A percentile compares a stretch with the other conserved stretches of the same genome.
Conservation (phyloP, 2,113 vertebrate species). For the Clinocottus analis region DNA sequence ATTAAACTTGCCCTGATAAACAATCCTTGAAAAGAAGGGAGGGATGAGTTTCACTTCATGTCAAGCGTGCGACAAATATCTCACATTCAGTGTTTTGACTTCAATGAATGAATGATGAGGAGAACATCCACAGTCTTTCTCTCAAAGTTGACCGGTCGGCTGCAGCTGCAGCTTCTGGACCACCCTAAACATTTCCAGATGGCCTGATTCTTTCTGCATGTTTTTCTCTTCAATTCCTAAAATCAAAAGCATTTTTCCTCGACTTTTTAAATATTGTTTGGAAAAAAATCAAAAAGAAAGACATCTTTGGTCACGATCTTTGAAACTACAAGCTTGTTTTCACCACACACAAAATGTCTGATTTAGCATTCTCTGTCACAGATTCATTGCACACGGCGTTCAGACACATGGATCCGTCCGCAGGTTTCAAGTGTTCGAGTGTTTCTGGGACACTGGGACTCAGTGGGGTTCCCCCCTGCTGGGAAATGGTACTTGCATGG, state of each 20-base stretch:
- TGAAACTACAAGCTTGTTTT: neutral
- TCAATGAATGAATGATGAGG: too few relatives aligned
- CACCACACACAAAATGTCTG: neutral
- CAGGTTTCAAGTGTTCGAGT: constrained; percentile 20
- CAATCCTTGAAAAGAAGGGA: too few relatives aligned
- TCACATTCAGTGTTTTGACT: too few relatives aligned
- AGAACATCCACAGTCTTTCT: too few relatives aligned
- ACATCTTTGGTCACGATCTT: neutral
- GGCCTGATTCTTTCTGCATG: neutral
- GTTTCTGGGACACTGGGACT: constrained; percentile 25
- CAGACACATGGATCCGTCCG: neutral
- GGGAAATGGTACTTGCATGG: constrained; percentile 51
- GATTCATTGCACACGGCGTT: neutral
- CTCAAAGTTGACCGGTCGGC: too few relatives aligned
- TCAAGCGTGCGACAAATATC: too few relatives aligned
- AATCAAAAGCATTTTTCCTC: neutral
- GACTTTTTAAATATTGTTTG: neutral
- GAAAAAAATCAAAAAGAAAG: too few relatives aligned
- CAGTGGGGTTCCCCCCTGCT: constrained; percentile 43
- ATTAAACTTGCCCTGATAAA: too few relatives aligned
- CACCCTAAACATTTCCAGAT: neutral
- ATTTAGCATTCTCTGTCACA: neutral
- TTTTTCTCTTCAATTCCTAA: neutral
- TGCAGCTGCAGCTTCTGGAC: too few relatives aligned
- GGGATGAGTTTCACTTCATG: too few relatives aligned